Base-by-base conservation (phyloP, 2,888 invertebrate species). In the Isotomurus palustris region DNA sequence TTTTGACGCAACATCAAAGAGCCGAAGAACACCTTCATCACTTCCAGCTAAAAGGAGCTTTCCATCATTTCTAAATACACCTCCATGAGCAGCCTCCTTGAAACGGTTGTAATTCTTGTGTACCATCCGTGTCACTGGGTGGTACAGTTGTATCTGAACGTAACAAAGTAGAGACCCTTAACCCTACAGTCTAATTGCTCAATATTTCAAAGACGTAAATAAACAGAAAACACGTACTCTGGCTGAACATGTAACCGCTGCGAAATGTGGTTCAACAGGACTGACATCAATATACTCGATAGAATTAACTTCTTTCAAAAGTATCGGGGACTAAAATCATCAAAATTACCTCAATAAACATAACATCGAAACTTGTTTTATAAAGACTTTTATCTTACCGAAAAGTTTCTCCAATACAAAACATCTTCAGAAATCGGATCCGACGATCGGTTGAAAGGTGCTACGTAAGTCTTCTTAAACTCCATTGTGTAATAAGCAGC, bases 261-360 rank as follows among this genome's bases (percentile, higher is more conserved):
- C 90, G 74, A 89, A 85, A 78, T 90, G 83, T 0, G 95, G 94
- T 72, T 91, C 87, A 10, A 86, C 81, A 0, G 91, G 91, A 61
- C 90, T 88, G 73, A 96, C 91, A 74, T 93, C 88, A 41, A 96
- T 83, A 73, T 89, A 87, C 73, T 93, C 91, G 53, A 97, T 88
- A 0, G 90, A 85, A 22, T 92, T 92, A 76, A 88, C 91, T 76
- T 96, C 95, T 76, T 95, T 94, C 0, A 91, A 83, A 36, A 91
- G 80, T 2, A 91, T 87, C 25, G 93, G 91, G 57, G 83, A 80
- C 93, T 88, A 73, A 38, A 71, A 76, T 22, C 24, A 14, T 14
- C 32, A 32, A 32, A 32, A 32, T 10, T 10, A 8, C 32, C 32
- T 32, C 32, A 32, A 32, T 10, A 32, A 14, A 8, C 32, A 32